Evolutionary conservation across 2,888 invertebrate species (phyloP).

Genomic region (Plagiodera versicolora): DNA sequence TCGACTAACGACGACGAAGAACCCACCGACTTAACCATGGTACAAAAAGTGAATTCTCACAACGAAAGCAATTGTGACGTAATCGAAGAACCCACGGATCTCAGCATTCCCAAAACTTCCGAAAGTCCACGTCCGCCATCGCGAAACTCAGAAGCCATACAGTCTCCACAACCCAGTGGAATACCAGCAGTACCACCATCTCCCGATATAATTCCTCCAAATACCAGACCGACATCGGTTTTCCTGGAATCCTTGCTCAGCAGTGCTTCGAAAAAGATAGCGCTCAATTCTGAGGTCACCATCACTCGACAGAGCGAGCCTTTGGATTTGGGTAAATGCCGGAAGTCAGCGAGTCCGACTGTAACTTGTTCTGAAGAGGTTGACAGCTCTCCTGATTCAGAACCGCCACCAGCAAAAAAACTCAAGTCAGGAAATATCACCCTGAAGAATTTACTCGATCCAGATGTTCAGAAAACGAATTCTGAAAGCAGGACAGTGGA

Average conservation of each 20-base stretch:
- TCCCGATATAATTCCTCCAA: constrained; percentile 60
- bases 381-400: constrained; percentile 58
- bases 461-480: constrained; percentile 46
- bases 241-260: constrained; percentile 67
- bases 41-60: constrained; percentile 12
- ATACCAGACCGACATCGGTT: constrained; percentile 53
- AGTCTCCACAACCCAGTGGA: constrained; percentile 73
- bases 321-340: constrained; percentile 67
- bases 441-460: constrained; percentile 58
- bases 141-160: constrained; percentile 70
- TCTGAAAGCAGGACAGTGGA: constrained; percentile 19
- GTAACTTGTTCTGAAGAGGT: constrained; percentile 76
- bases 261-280: constrained; percentile 62
- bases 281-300: constrained; percentile 61
- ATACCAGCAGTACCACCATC: constrained; percentile 71
- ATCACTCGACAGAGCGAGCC: constrained; percentile 64
- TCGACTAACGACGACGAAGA: constrained; percentile 39
- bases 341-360: constrained; percentile 71
- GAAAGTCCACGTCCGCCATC: constrained; percentile 64
- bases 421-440: constrained; percentile 56
- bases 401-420: constrained; percentile 58
- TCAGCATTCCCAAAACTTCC: constrained; percentile 61
- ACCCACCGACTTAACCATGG: constrained; percentile 47
- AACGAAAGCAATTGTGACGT: constrained; percentile 5
- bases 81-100: constrained; percentile 57